Base-by-base conservation (phyloP, 2,113 vertebrate genomes). In the Penelope pileata region DNA sequence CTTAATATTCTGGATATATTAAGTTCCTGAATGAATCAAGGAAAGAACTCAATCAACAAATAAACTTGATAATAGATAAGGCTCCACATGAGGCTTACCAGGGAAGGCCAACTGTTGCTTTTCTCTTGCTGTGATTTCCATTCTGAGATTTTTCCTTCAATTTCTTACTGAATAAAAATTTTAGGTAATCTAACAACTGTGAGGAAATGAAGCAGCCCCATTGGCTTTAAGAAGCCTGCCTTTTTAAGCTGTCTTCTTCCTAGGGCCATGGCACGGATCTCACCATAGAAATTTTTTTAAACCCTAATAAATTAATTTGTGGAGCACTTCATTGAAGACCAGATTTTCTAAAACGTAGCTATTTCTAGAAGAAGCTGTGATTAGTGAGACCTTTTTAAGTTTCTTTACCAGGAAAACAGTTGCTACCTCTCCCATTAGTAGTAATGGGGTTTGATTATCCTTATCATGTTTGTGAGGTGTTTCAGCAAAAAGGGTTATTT, bases 281-380 rank as follows among this genome's bases (percentile, higher is more conserved):
- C 32, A 54, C 7, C 4, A 22, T 12, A 82, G 40, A 64, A 2
- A 8, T 29, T 38, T 76, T 85, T 69, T 0, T 13, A 82, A 58
- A 5, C 0, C 2, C 4, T 29, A 56, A 8, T 32, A 47, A 70
- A 56, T 27, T 38, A 36, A 66, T 56, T 29, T 79, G 13, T 27
- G 56, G 2, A 0, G 50, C 67, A 40, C 34, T 75, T 56, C 30
- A 54, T 23, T 27, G 36, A 12, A 0, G 0, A 69, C 29, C 3
- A 12, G 8, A 13, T 27, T 60, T 64, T 64, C 42, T 7, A 7
- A 9, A 78, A 13, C 6, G 3, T 7, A 51, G 11, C 22, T 42
- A 21, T 3, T 47, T 72, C 40, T 29, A 68, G 58, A 60, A 64
- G 24, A 64, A 43, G 6, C 66, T 89, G 62, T 78, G 26, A 60